These are phyloP conservation scores for Erethizon dorsatum DNA, from an alignment of 2,797 vertebrate species.

Conservation along the genomic window DNA sequence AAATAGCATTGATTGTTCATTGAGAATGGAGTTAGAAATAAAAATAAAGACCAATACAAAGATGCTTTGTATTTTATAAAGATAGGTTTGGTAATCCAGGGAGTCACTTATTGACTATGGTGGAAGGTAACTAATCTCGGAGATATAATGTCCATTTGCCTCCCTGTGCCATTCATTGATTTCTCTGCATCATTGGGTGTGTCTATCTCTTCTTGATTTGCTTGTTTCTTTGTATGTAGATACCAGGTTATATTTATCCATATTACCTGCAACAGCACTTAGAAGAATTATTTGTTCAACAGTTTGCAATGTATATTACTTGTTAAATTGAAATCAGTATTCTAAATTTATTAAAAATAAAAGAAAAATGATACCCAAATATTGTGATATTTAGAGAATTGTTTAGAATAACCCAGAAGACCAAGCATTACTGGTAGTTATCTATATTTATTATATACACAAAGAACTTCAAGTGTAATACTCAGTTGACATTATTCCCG, in stretches of 20 bases:
- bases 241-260: neutral
- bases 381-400: conserved; percentile 21
- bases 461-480: neutral
- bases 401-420: neutral
- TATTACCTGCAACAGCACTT: neutral
- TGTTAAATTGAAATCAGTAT: neutral
- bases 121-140: neutral
- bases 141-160: neutral
- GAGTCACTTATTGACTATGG: neutral
- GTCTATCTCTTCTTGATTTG: neutral
- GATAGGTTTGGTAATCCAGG: neutral
- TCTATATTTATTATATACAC: conserved; percentile 21
- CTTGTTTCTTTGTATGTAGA: neutral
- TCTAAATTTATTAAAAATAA: conserved; percentile 23
- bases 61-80: neutral
- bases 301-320: neutral
- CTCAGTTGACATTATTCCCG: neutral
- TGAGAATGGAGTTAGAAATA: neutral
- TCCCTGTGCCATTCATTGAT: neutral
- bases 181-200: neutral
- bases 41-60: conserved; percentile 11
- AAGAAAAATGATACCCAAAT: conserved; percentile 4
- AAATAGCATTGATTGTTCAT: conserved; percentile 34
- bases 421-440: neutral
- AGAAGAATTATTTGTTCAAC: neutral